These are phyloP conservation scores for Chaenogobius annularis DNA, from an alignment of 2,113 vertebrate species.

Conservation along the genomic window DNA sequence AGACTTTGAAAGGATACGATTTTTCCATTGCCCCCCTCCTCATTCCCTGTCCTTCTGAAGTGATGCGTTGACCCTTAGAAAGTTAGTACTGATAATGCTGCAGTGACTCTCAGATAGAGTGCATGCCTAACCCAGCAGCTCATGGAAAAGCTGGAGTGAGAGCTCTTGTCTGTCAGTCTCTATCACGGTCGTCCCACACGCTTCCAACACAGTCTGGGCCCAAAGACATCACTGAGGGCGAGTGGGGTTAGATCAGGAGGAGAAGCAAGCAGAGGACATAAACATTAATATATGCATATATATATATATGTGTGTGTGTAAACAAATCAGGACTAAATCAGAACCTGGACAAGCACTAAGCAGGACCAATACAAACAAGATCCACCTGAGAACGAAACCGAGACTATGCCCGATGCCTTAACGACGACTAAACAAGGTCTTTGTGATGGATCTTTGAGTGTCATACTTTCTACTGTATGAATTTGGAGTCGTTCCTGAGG, in stretches of 20 bases:
- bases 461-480: no score
- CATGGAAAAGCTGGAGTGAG: constrained; percentile 79
- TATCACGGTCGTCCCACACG: constrained; percentile 27
- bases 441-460: no score
- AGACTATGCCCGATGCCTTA: neutral
- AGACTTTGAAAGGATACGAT: constrained; percentile 42
- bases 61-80: constrained; percentile 70
- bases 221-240: constrained; percentile 67
- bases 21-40: constrained; percentile 43
- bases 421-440: neutral
- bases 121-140: constrained; percentile 75
- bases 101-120: constrained; percentile 71
- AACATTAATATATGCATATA: no score
- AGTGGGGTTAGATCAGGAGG: constrained; percentile 54
- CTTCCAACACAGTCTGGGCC: constrained; percentile 28
- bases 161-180: constrained; percentile 64
- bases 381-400: no score
- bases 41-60: constrained; percentile 39
- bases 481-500: no score
- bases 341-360: no score
- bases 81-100: constrained; percentile 71
- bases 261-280: no score
- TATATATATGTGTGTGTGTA: no score
- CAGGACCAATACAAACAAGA: neutral
- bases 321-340: neutral